phyloP scores from a whole-genome alignment of 2,888 invertebrate species.

The Trachelus stipa region DNA sequence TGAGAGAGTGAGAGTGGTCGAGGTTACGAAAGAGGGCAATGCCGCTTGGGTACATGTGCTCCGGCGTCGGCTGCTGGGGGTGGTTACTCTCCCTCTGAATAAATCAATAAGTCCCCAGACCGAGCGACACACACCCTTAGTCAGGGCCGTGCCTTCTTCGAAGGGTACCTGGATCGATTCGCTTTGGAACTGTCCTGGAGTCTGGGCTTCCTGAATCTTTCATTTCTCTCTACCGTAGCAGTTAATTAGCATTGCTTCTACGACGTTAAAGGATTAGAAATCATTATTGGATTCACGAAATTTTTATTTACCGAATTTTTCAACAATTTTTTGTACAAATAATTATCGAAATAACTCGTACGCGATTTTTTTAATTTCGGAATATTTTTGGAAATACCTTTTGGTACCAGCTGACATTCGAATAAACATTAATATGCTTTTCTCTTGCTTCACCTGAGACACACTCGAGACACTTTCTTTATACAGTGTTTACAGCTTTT shows the following conservation, averaged over 20 bases:
- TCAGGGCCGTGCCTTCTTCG: slow-evolving; percentile 8
- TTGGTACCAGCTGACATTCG: not conserved
- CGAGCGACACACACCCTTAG: slow-evolving; percentile 18
- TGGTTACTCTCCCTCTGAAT: slow-evolving; percentile 41
- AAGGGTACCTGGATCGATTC: not conserved
- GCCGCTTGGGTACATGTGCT: slow-evolving; percentile 28
- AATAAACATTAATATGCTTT: not conserved
- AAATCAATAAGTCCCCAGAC: slow-evolving; percentile 47
- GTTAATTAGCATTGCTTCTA: not conserved
- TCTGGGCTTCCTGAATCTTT: not conserved
- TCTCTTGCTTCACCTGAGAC: not conserved
- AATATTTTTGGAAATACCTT: not conserved
- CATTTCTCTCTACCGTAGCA: not conserved
- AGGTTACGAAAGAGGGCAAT: slow-evolving; percentile 31
- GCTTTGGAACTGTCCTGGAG: not conserved
- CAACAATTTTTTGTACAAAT: not conserved
- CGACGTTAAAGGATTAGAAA: not conserved
- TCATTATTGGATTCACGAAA: not conserved
- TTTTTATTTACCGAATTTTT: not conserved
- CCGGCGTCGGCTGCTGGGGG: slow-evolving; percentile 22
- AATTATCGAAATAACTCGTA: not conserved
- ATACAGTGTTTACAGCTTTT: not conserved
- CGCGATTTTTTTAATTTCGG: not conserved
- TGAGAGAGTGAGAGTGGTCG: slow-evolving; percentile 35
- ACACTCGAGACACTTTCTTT: not conserved